phyloP scores from a whole-genome alignment of 2,797 vertebrate species.

The Monodelphis domestica region DNA sequence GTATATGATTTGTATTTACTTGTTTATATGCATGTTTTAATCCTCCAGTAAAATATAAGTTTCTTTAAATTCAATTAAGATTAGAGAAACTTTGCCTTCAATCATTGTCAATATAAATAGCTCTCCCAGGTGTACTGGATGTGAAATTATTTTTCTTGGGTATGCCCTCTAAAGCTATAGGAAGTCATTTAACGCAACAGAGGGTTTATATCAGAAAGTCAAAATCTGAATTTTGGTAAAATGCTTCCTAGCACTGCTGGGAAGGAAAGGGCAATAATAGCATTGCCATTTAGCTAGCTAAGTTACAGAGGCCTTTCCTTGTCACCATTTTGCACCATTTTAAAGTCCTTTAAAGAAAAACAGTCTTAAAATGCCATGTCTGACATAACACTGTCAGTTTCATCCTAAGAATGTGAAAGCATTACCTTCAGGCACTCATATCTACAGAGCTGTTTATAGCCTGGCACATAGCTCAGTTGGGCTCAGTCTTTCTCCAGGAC shows the following conservation, averaged over 20 bases:
- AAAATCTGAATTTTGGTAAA: neutral
- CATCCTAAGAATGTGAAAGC: neutral
- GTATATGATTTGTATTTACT: neutral
- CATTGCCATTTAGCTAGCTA: neutral
- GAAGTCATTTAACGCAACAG: neutral
- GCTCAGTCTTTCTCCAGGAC: neutral
- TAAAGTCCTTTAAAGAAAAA: neutral
- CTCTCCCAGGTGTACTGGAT: neutral
- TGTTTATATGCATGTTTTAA: neutral
- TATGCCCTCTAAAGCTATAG: neutral
- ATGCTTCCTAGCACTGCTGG: neutral
- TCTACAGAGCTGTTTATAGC: neutral
- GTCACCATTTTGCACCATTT: neutral
- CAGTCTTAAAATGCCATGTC: neutral
- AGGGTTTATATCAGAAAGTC: neutral
- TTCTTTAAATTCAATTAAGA: neutral
- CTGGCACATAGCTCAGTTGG: neutral
- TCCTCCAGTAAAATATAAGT: neutral
- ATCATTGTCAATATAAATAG: neutral
- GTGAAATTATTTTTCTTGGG: neutral
- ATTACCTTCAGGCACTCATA: neutral
- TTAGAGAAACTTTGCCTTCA: neutral
- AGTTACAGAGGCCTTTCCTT: neutral
- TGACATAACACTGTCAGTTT: neutral
- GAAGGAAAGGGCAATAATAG: neutral